phyloP scores from a whole-genome alignment of 2,113 vertebrate genomes.

The cattle (Bos taurus) region DNA sequence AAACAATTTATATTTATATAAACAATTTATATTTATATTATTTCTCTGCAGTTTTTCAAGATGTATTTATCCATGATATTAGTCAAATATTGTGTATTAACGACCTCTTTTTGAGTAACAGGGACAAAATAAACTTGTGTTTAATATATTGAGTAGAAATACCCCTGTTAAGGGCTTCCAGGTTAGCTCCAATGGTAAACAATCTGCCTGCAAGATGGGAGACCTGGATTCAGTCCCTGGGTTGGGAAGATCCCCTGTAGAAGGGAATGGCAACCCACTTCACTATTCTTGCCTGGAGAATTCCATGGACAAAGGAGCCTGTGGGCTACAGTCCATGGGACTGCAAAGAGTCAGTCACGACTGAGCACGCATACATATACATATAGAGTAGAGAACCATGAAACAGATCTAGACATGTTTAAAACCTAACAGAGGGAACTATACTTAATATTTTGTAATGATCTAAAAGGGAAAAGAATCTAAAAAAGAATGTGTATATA shows the following conservation, averaged over 20 bases:
- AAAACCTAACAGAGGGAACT: background rate
- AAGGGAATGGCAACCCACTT: background rate
- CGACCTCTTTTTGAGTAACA: background rate
- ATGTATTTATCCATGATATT: background rate
- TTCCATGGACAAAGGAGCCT: background rate
- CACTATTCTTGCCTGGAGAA: background rate
- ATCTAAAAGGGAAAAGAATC: background rate
- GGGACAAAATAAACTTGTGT: background rate
- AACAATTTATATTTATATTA: background rate
- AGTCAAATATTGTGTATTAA: background rate
- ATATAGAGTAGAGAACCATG: background rate
- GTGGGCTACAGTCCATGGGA: background rate
- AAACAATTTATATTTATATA: background rate
- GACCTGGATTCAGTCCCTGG: background rate
- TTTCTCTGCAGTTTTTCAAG: background rate
- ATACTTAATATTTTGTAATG: background rate
- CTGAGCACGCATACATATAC: rapidly evolving
- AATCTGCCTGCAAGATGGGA: background rate
- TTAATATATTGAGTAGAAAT: background rate
- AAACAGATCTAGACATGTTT: background rate
- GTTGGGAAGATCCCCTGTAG: background rate
- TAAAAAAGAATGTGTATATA: background rate
- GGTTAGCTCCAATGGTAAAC: background rate
- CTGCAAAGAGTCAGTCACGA: background rate
- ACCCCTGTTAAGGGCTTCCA: background rate